Percentiles rank a stretch among this genome's conserved stretches.
These are phyloP conservation scores for Equus quagga DNA, from an alignment of 2,113 vertebrate species.

Conservation along the genomic window DNA sequence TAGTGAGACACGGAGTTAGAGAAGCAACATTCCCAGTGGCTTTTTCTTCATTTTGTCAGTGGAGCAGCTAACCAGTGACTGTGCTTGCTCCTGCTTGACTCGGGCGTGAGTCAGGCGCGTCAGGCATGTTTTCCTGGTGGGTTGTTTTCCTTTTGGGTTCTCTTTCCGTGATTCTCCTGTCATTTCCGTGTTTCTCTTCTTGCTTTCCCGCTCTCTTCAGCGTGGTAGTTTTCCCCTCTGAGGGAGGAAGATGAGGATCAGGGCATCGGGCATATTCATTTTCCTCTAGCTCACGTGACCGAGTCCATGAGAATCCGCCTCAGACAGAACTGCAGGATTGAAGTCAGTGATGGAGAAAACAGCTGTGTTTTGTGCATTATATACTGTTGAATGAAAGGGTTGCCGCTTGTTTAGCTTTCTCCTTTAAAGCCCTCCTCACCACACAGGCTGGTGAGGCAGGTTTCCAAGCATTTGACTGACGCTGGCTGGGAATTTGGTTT, in stretches of 20 bases:
- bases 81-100: neutral
- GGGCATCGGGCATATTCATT: neutral
- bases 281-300: neutral
- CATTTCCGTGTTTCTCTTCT: neutral
- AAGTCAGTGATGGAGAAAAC: conserved; percentile 39
- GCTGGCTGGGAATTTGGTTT: neutral
- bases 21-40: neutral
- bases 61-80: neutral
- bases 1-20: neutral
- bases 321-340: neutral
- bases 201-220: neutral
- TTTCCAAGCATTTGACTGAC: neutral
- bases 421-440: neutral
- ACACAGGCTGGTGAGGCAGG: neutral
- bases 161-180: neutral
- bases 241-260: neutral
- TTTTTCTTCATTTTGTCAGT: neutral
- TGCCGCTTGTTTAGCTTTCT: neutral
- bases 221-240: neutral
- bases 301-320: neutral
- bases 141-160: neutral
- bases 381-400: neutral
- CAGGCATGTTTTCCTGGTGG: neutral
- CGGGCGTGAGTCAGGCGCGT: neutral
- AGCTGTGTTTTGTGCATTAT: neutral